A percentile compares a stretch with the other conserved stretches of the same genome.
These are phyloP conservation scores for Laticauda colubrina DNA, from an alignment of 2,113 vertebrate species.

Conservation along the genomic window DNA sequence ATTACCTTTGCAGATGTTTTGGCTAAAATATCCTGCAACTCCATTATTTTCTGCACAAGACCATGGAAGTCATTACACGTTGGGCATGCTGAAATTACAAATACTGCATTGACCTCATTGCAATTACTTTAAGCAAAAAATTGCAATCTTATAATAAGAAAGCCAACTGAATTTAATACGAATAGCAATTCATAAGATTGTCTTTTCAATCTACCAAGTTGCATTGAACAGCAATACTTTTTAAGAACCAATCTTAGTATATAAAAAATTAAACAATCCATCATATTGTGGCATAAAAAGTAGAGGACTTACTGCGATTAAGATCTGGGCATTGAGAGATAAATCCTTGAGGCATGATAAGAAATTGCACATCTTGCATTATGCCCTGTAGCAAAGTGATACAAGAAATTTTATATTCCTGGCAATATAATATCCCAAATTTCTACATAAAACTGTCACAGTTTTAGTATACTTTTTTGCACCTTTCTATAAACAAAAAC, in stretches of 20 bases:
- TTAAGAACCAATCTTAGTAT: conserved; percentile 36
- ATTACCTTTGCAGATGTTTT: conserved; percentile 98
- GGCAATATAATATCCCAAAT: conserved; percentile 46
- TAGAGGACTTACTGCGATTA: conserved; percentile 91
- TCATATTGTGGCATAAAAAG: conserved; percentile 42
- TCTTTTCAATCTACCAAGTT: neutral
- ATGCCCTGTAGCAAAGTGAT: conserved; percentile 77
- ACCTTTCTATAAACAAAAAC: conserved; percentile 26
- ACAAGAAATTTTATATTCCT: conserved; percentile 41
- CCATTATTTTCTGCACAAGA: conserved; percentile 99
- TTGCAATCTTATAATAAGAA: neutral
- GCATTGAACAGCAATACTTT: conserved; percentile 36
- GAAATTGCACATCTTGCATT: conserved; percentile 96
- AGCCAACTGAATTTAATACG: neutral
- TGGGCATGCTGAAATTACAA: conserved; percentile 85
- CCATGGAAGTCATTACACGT: conserved; percentile 98
- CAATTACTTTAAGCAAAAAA: conserved; percentile 2
- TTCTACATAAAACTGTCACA: conserved; percentile 46
- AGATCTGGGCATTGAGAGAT: conserved; percentile 98
- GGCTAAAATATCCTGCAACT: conserved; percentile 94
- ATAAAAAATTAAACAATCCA: conserved; percentile 52
- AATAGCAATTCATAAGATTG: neutral
- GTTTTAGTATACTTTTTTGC: conserved; percentile 17
- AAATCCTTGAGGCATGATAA: conserved; percentile 97
- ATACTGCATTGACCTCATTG: conserved; percentile 24